Conservation (phyloP, 1,140 invertebrate genomes). For the Phortica variegata region DNA sequence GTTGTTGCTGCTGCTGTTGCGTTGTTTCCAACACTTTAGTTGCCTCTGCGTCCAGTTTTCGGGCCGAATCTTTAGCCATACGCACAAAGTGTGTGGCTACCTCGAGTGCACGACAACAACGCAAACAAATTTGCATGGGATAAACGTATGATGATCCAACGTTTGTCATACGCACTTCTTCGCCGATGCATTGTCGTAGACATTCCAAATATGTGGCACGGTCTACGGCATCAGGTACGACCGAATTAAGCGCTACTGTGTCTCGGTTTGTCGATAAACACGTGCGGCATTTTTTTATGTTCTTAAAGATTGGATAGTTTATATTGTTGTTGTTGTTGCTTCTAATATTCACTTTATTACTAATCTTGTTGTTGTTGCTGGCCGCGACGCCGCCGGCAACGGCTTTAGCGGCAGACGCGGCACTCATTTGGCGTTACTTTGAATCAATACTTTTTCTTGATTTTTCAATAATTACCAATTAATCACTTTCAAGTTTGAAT, state of each 20-base stretch:
- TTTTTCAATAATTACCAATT: too few species aligned
- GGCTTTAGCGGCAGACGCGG: conserved; percentile 19
- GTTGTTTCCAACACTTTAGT: conserved; percentile 13
- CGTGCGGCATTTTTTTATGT: conserved; percentile 37
- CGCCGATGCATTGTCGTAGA: conserved; percentile 34
- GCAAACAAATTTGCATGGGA: conserved; percentile 43
- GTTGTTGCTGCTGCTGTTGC: background rate
- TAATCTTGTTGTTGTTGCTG: conserved; percentile 25
- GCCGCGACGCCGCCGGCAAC: conserved; percentile 22
- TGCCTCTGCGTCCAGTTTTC: conserved; percentile 30
- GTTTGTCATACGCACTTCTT: conserved; percentile 22
- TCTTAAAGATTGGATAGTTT: conserved; percentile 1
- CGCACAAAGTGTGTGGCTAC: conserved; percentile 46
- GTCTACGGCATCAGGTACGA: conserved; percentile 31
- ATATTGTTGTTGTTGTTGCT: too few species aligned
- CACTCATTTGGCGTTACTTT: conserved; percentile 22
- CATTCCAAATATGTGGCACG: conserved; percentile 32
- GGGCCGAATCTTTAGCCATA: conserved; percentile 34
- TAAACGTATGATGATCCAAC: conserved; percentile 29
- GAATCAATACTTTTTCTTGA: too few species aligned
- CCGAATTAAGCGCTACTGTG: conserved; percentile 29
- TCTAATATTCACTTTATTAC: too few species aligned
- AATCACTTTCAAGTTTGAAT: too few species aligned
- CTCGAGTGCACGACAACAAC: conserved; percentile 41
- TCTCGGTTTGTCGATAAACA: conserved; percentile 38